These are phyloP conservation scores for Leucopsar rothschildi DNA, from an alignment of 2,113 vertebrate species.

Conservation along the genomic window DNA sequence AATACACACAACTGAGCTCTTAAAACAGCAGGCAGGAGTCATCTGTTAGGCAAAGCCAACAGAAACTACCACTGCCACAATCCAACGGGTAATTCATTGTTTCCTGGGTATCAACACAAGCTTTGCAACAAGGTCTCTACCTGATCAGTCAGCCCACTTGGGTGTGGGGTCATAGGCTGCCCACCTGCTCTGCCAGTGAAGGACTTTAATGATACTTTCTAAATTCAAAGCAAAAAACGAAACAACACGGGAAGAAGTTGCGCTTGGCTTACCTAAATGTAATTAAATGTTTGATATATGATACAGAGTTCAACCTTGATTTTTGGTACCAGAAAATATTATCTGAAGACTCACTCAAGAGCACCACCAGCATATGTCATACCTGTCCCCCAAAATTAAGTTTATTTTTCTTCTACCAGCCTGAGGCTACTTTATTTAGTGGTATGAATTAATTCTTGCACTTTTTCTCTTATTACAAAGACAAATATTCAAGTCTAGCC, in stretches of 20 bases:
- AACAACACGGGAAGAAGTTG: neutral
- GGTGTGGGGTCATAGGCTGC: neutral
- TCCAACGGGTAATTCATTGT: neutral
- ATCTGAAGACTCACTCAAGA: neutral
- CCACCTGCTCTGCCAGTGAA: neutral
- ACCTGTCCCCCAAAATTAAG: neutral
- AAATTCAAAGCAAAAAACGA: neutral
- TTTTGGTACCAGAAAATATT: neutral
- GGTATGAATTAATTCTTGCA: neutral
- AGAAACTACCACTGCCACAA: neutral
- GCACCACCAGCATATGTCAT: neutral
- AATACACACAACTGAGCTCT: neutral
- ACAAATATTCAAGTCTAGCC: neutral
- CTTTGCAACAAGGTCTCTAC: neutral
- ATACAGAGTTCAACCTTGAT: neutral
- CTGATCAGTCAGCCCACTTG: rapidly evolving
- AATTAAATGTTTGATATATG: neutral
- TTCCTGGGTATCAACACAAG: neutral
- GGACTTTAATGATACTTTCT: neutral
- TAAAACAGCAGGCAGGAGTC: neutral
- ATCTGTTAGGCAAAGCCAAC: neutral
- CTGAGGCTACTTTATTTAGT: neutral
- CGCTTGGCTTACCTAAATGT: neutral
- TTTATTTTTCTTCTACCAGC: neutral
- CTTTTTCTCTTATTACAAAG: neutral